Conservation (phyloP, 2,797 vertebrate species). For the Tauraco hartlaubi region DNA sequence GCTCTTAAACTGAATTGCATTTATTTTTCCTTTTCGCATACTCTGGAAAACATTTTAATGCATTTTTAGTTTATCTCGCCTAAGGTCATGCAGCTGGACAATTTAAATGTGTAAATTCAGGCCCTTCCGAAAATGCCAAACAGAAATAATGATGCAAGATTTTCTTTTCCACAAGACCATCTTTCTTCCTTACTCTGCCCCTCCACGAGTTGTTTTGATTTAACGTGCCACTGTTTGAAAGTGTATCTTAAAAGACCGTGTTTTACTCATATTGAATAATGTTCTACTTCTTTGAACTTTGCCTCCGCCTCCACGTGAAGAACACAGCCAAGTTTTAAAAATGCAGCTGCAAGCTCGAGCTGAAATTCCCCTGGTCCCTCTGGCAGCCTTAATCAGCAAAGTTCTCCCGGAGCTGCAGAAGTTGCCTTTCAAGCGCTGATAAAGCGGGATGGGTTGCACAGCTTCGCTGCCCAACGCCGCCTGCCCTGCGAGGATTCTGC, state of each 20-base stretch:
- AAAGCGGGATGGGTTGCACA: not conserved
- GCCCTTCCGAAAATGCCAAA: not conserved
- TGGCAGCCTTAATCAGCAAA: conserved; percentile 59
- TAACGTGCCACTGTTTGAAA: conserved; percentile 33
- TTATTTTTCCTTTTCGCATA: not conserved
- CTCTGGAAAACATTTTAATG: not conserved
- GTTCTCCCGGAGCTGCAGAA: conserved; percentile 1
- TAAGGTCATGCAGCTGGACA: not conserved
- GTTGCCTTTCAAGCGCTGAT: not conserved
- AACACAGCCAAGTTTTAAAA: conserved; percentile 42
- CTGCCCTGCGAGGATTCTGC: not conserved
- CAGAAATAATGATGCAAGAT: not conserved
- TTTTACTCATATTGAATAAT: conserved; percentile 71
- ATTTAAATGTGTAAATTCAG: not conserved
- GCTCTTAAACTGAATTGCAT: not conserved
- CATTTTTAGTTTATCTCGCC: not conserved
- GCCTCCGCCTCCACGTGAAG: conserved; percentile 39
- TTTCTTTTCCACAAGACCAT: not conserved
- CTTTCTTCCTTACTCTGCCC: not conserved
- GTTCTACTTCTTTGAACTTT: conserved; percentile 72
- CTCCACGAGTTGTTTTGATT: conserved; percentile 18
- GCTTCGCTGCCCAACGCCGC: not conserved
- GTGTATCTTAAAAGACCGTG: conserved; percentile 58
- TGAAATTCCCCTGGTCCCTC: conserved; percentile 56
- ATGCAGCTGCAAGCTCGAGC: conserved; percentile 45